A percentile compares a stretch with the other conserved stretches of the same genome.
Conservation (phyloP, 1,140 invertebrate genomes). For the Heliconius hewitsoni region DNA sequence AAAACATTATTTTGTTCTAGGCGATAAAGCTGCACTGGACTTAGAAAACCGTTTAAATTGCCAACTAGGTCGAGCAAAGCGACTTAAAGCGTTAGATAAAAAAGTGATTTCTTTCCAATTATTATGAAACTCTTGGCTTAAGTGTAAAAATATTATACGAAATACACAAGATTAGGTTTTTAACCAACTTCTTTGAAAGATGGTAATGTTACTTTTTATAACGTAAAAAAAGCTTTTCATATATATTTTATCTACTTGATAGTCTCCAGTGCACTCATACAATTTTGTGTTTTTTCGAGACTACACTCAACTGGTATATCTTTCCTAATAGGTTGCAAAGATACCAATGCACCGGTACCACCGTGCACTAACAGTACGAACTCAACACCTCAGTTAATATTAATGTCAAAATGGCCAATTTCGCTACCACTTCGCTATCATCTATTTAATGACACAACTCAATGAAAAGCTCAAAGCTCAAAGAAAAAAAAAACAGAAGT, state of each 20-base stretch:
- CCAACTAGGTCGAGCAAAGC: constrained; percentile 9
- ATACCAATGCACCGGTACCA: too few species aligned
- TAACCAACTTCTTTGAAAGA: not conserved
- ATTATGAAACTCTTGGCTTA: constrained; percentile 2
- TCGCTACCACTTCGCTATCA: too few species aligned
- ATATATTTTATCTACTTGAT: not conserved
- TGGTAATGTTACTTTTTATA: not conserved
- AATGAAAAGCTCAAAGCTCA: too few species aligned
- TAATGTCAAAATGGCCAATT: too few species aligned
- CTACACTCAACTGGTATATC: too few species aligned
- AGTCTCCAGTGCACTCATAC: too few species aligned
- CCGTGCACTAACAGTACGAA: too few species aligned
- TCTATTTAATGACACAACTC: too few species aligned
- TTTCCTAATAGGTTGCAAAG: too few species aligned
- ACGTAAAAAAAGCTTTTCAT: too few species aligned
- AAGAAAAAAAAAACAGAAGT: not conserved
- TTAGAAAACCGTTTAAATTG: constrained; percentile 8
- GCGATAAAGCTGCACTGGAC: not conserved
- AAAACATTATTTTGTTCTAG: constrained; percentile 3
- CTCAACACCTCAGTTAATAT: too few species aligned
- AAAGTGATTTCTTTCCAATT: constrained; percentile 21
- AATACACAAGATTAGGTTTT: not conserved
- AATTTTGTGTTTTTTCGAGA: too few species aligned
- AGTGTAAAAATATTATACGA: constrained; percentile 11
- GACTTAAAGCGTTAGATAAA: constrained; percentile 18